Percentiles rank a stretch among this genome's conserved stretches.
These are phyloP conservation scores for Branchellion lobata DNA, from an alignment of 2,888 invertebrate species.

Conservation along the genomic window DNA sequence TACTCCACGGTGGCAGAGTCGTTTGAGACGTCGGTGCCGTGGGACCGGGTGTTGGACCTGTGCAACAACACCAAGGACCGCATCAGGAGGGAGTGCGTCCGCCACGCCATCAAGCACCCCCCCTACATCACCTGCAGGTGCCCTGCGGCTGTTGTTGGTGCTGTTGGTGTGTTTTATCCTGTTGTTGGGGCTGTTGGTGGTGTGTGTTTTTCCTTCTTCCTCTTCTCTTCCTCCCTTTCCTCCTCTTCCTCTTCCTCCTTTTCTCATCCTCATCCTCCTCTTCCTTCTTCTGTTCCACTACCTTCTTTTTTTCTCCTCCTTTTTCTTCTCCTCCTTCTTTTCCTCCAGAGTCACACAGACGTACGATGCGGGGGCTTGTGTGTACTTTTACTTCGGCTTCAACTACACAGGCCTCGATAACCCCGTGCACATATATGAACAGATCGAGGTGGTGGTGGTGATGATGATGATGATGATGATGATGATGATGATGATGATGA, in stretches of 20 bases:
- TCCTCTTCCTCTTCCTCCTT: no score
- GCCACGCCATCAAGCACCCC: constrained; percentile 63
- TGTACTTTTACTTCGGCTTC: constrained; percentile 90
- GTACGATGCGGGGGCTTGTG: constrained; percentile 96
- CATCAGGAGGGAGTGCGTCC: constrained; percentile 67
- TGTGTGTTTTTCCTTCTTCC: constrained; percentile 55
- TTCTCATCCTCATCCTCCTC: no score
- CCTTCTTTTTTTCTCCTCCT: no score
- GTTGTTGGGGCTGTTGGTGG: not conserved
- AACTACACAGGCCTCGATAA: constrained; percentile 69
- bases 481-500: not conserved
- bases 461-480: no score
- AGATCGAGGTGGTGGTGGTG: constrained; percentile 70
- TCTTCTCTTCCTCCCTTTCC: not conserved
- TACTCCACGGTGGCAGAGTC: constrained; percentile 88
- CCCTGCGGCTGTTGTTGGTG: not conserved
- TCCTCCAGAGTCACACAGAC: constrained; percentile 82
- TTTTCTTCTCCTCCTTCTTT: no score
- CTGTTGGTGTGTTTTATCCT: not conserved
- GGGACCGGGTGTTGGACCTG: constrained; percentile 80
- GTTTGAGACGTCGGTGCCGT: constrained; percentile 97
- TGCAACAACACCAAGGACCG: constrained; percentile 86
- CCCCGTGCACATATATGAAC: constrained; percentile 78
- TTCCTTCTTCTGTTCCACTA: no score
- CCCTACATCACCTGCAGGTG: constrained; percentile 63